Conservation (phyloP, 2,797 vertebrate species). For the Oreochromis grahami region DNA sequence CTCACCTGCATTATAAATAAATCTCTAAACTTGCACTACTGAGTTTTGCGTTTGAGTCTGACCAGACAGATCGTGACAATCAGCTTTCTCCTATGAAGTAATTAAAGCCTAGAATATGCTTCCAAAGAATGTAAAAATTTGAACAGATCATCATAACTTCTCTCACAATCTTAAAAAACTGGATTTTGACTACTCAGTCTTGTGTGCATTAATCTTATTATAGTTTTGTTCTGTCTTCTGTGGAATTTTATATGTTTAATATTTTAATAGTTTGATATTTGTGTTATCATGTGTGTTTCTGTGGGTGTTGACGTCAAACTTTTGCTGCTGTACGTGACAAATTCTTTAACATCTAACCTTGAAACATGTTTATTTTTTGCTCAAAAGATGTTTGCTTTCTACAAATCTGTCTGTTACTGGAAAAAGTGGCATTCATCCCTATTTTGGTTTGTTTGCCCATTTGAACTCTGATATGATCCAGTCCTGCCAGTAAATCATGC, state of each 20-base stretch:
- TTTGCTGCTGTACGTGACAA: too few relatives aligned
- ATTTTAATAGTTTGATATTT: too few relatives aligned
- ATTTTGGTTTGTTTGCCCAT: not conserved
- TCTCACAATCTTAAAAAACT: not conserved
- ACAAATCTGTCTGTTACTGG: too few relatives aligned
- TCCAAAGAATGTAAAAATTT: not conserved
- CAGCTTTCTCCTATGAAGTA: not conserved
- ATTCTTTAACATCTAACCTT: too few relatives aligned
- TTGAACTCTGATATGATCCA: too few relatives aligned
- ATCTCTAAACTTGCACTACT: not conserved
- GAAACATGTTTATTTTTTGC: too few relatives aligned
- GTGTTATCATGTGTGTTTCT: too few relatives aligned
- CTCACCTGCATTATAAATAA: too few relatives aligned
- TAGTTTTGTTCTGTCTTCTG: fast-evolving
- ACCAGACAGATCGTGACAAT: not conserved
- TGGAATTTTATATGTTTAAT: too few relatives aligned
- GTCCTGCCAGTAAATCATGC: not conserved
- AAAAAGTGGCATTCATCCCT: too few relatives aligned
- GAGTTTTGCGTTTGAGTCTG: not conserved
- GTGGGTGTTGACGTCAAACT: too few relatives aligned
- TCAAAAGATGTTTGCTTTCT: too few relatives aligned
- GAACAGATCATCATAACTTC: not conserved
- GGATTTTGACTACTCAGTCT: fast-evolving
- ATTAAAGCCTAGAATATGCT: not conserved
- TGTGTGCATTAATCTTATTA: not conserved